Base-by-base conservation (phyloP, 2,113 vertebrate species). In the Phylloscopus whistleri region DNA sequence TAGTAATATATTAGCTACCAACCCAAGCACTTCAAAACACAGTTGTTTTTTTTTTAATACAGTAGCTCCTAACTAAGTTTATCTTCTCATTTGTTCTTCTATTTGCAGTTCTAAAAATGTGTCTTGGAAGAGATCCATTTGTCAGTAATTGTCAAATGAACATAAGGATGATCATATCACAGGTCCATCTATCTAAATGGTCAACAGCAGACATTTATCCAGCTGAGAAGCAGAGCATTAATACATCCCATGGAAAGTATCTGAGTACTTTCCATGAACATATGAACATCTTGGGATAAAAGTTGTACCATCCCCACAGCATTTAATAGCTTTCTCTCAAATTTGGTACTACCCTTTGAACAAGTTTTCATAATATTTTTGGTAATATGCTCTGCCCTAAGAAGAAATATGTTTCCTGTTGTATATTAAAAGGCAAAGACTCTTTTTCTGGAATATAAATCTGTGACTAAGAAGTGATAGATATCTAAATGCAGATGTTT, bases 361-460 rank as follows among this genome's bases (percentile, higher is more conserved):
- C 2, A 3, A 35, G 33, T 83, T 73, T 60, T 82, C 41, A 24
- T 44, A 85, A 19, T 62, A 49, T 37, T 82, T 92, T 82, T 90
- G 27, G 33, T 68, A 76, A 90, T 86, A 66, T 49, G 31, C 20
- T 75, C 35, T 87, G 33, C 30, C 41, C 27, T 49, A 51, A 60
- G 66, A 87, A 87, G 53, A 91, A 93, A 44, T 74, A 70, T 11
- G 13, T 64, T 94, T 93, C 46, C 13, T 93, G 41, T 68, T 75
- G 27, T 60, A 89, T 51, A 72, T 62, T 72, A 58, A 79, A 82
- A 85, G 52, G 37, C 27, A 76, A 82, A 82, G 66, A 76, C 53
- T 82, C 19, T 49, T 90, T 91, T 94, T 94, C 74, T 90, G 39
- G 27, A 84, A 87, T 63, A 75, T 60, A 84, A 85, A 87, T 87